Conservation (phyloP, 2,888 invertebrate genomes). For the Plutella xylostella region DNA sequence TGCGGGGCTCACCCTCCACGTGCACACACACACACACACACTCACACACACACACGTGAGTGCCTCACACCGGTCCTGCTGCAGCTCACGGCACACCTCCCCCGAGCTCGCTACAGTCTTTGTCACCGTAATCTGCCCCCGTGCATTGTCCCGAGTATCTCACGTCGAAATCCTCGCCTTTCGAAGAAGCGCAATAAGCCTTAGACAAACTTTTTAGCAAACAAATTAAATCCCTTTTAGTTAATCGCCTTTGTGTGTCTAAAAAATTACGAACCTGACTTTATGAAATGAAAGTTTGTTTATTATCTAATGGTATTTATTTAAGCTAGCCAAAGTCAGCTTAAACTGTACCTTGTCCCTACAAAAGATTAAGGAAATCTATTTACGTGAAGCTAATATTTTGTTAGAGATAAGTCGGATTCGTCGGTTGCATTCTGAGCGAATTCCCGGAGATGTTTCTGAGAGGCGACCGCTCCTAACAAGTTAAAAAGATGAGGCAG, state of each 20-base stretch:
- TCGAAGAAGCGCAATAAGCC: constrained; percentile 44
- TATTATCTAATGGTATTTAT: constrained; percentile 61
- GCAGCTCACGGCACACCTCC: background rate
- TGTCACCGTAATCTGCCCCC: constrained; percentile 7
- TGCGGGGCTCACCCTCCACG: background rate
- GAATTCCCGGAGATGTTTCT: background rate
- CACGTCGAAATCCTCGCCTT: constrained; percentile 20
- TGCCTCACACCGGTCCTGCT: background rate
- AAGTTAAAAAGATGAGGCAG: background rate
- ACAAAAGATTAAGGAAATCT: constrained; percentile 32
- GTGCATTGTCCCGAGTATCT: constrained; percentile 1
- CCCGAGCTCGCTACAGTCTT: constrained; percentile 2
- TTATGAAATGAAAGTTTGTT: constrained; percentile 38
- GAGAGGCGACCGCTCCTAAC: background rate
- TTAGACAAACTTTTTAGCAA: constrained; percentile 46
- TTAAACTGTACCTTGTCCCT: constrained; percentile 50
- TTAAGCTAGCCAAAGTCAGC: constrained; percentile 48
- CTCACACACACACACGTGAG: background rate
- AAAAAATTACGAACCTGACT: constrained; percentile 25
- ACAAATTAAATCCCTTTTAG: constrained; percentile 57
- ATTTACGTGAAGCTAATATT: constrained; percentile 45
- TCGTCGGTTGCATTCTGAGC: background rate
- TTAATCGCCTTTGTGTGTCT: constrained; percentile 40
- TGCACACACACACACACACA: background rate
- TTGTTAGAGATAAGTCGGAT: background rate